A percentile compares a stretch with the other conserved stretches of the same genome.
Conservation (phyloP, 2,888 invertebrate genomes). For the Timema podura region DNA sequence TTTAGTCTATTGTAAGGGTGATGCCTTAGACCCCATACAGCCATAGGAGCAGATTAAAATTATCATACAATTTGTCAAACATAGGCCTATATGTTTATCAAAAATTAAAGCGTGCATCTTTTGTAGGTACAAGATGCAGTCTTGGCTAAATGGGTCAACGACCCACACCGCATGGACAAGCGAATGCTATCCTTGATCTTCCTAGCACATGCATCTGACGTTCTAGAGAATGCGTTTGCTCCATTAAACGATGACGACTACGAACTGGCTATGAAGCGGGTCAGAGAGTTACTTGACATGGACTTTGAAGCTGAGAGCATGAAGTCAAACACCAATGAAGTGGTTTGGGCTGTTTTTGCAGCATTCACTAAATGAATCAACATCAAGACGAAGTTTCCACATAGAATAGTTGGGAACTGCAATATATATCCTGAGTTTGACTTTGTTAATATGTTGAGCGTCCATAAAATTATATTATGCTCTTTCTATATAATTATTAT, state of each 20-base stretch:
- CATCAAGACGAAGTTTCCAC: too few relatives aligned
- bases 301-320: slow-evolving; percentile 95
- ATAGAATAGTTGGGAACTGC: too few relatives aligned
- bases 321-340: slow-evolving; percentile 86
- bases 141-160: slow-evolving; percentile 92
- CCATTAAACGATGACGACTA: slow-evolving; percentile 96
- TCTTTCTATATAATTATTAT: too few relatives aligned
- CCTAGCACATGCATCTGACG: slow-evolving; percentile 96
- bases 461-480: too few relatives aligned
- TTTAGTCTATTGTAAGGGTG: too few relatives aligned
- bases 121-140: slow-evolving; percentile 93
- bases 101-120: slow-evolving; percentile 1
- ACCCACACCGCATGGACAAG: slow-evolving; percentile 96
- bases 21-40: too few relatives aligned
- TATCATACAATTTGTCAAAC: background rate
- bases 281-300: slow-evolving; percentile 90
- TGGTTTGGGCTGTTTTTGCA: slow-evolving; percentile 98
- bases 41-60: too few relatives aligned
- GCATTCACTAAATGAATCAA: slow-evolving; percentile 88
- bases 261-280: slow-evolving; percentile 96
- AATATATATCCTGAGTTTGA: too few relatives aligned
- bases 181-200: slow-evolving; percentile 89
- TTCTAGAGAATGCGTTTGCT: slow-evolving; percentile 98
- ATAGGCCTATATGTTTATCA: too few relatives aligned
- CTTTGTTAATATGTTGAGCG: too few relatives aligned